phyloP scores from a whole-genome alignment of 2,113 vertebrate genomes.

The Regulus satrapa region DNA sequence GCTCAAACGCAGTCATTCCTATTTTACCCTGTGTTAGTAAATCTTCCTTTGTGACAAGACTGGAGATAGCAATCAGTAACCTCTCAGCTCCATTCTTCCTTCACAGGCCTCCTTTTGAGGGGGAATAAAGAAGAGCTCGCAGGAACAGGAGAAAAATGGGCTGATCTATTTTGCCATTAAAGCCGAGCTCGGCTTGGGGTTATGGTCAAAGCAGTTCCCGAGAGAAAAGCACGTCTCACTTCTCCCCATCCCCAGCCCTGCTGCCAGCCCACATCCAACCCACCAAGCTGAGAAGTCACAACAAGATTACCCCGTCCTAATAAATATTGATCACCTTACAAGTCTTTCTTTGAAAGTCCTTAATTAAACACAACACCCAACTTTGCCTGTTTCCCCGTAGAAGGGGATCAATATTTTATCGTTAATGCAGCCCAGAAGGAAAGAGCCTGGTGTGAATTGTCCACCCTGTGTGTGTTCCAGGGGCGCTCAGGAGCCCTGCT shows the following conservation, averaged over 20 bases:
- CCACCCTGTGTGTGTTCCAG: neutral
- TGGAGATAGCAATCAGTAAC: slow-evolving; percentile 21
- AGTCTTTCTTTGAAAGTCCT: neutral
- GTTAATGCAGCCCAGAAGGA: neutral
- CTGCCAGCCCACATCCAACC: neutral
- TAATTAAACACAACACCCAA: slow-evolving; percentile 14
- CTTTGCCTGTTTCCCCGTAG: neutral
- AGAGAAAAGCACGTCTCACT: neutral
- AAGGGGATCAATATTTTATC: neutral
- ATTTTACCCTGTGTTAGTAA: neutral
- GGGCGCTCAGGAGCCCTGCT: neutral
- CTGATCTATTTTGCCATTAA: slow-evolving; percentile 35
- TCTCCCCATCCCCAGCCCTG: neutral
- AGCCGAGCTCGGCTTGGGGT: neutral
- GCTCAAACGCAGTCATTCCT: neutral
- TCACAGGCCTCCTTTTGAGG: neutral
- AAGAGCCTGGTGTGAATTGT: neutral
- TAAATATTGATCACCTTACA: slow-evolving; percentile 11
- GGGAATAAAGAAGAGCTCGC: neutral
- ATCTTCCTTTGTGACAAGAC: neutral
- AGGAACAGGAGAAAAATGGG: neutral
- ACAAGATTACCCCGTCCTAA: neutral
- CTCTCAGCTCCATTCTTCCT: neutral
- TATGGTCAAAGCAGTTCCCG: neutral
- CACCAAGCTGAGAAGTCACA: neutral